phyloP scores from a whole-genome alignment of 30 jellyfish, hydroid and myxozoan species.

The Haliclystus octoradiatus region DNA sequence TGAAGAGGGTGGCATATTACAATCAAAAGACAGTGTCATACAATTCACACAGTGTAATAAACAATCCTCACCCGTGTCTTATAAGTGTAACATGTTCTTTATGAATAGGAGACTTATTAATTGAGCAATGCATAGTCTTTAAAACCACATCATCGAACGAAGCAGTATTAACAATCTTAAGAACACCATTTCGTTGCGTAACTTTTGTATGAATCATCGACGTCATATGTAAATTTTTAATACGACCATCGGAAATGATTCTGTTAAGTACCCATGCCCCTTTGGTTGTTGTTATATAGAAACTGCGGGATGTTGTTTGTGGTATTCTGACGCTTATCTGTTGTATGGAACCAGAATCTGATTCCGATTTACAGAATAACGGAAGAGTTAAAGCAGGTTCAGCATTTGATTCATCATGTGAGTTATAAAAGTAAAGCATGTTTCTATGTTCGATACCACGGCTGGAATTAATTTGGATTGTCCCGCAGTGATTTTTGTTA shows the following conservation, averaged over 20 bases:
- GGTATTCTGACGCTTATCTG: background rate
- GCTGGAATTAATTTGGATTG: background rate
- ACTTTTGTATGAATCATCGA: background rate
- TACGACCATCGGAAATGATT: background rate
- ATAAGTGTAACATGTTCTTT: background rate
- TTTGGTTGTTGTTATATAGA: background rate
- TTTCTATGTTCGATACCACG: background rate
- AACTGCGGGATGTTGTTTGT: background rate
- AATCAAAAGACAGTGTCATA: too few species aligned
- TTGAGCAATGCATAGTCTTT: background rate
- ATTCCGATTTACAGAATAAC: background rate
- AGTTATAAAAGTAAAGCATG: background rate
- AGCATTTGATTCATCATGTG: background rate
- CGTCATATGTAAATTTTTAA: background rate
- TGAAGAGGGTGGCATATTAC: too few species aligned
- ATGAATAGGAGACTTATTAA: background rate
- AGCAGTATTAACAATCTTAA: background rate
- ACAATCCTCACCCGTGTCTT: background rate
- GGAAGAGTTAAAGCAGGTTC: background rate
- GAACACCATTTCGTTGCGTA: background rate
- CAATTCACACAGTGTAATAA: too few species aligned
- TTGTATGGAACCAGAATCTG: background rate
- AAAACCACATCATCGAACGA: background rate
- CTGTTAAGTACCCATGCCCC: background rate
- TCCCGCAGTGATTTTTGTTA: background rate